Percentiles rank a stretch among this genome's conserved stretches.
Conservation (phyloP, 2,113 vertebrate genomes). For the Erpornis zantholeuca region DNA sequence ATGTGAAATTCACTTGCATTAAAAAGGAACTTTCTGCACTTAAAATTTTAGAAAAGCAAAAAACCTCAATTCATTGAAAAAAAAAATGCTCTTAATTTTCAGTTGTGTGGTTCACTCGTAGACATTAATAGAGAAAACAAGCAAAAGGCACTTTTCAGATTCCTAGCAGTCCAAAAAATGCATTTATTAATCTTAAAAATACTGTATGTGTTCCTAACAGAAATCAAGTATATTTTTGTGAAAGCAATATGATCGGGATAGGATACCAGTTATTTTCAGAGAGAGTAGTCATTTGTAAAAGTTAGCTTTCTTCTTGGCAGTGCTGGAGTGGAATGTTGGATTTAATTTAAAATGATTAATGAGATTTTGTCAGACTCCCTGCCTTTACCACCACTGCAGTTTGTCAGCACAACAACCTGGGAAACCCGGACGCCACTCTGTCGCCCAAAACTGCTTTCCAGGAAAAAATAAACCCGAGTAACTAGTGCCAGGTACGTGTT, state of each 20-base stretch:
- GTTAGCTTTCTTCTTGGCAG: conserved; percentile 71
- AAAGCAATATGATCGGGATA: conserved; percentile 51
- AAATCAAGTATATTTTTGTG: conserved; percentile 31
- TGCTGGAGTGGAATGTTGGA: conserved; percentile 75
- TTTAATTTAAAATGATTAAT: conserved; percentile 93
- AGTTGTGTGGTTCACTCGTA: neutral
- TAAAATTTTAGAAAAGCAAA: neutral
- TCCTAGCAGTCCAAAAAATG: neutral
- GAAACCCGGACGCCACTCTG: conserved; percentile 80
- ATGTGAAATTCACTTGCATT: neutral
- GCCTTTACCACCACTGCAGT: conserved; percentile 82
- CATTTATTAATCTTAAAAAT: conserved; percentile 45
- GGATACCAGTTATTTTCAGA: conserved; percentile 56
- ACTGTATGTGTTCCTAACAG: neutral
- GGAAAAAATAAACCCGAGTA: conserved; percentile 74
- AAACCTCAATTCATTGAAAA: neutral
- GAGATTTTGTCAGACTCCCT: conserved; percentile 82
- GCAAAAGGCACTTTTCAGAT: neutral
- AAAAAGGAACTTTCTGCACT: neutral
- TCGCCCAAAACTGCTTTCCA: conserved; percentile 76
- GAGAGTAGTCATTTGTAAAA: conserved; percentile 74
- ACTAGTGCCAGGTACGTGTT: conserved; percentile 74
- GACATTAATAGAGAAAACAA: neutral
- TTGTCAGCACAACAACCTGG: conserved; percentile 84
- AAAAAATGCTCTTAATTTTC: neutral